A percentile compares a stretch with the other conserved stretches of the same genome.
Evolutionary conservation across 2,797 vertebrate genomes (phyloP).

Genomic region (Megalops cyprinoides): DNA sequence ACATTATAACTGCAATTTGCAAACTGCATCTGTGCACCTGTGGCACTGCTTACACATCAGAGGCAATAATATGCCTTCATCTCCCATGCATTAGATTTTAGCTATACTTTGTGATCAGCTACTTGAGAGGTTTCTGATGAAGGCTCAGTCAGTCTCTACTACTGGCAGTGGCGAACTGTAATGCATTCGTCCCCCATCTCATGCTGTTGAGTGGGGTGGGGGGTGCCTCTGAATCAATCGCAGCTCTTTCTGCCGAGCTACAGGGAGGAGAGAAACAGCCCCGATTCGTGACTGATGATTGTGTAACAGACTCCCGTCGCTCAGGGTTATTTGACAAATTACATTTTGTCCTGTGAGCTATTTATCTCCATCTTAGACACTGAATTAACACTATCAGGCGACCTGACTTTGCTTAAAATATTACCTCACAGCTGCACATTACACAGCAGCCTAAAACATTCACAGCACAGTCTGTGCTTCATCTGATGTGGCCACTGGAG

Average conservation of each 20-base stretch:
- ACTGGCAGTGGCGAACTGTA: background rate
- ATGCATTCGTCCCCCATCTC: background rate
- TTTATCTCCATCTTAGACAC: background rate
- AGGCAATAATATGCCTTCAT: background rate
- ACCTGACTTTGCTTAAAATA: background rate
- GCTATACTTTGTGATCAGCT: background rate
- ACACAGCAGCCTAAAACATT: background rate
- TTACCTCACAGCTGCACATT: too few relatives aligned
- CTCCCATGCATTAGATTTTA: background rate
- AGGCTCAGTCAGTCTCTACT: background rate
- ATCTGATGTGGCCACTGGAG: background rate
- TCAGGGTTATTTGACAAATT: background rate
- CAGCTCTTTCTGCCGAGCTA: background rate
- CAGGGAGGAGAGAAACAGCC: background rate
- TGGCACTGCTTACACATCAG: background rate
- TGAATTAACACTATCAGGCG: background rate
- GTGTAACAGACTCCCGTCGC: background rate
- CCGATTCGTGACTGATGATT: background rate
- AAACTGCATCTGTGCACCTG: too few relatives aligned
- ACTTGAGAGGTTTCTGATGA: background rate
- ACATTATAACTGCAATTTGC: too few relatives aligned
- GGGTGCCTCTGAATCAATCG: background rate
- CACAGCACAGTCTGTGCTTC: background rate
- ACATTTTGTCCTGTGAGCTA: background rate
- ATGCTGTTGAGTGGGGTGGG: too few relatives aligned